Conservation (phyloP, 1,140 invertebrate species). For the Drosophila subobscura region DNA sequence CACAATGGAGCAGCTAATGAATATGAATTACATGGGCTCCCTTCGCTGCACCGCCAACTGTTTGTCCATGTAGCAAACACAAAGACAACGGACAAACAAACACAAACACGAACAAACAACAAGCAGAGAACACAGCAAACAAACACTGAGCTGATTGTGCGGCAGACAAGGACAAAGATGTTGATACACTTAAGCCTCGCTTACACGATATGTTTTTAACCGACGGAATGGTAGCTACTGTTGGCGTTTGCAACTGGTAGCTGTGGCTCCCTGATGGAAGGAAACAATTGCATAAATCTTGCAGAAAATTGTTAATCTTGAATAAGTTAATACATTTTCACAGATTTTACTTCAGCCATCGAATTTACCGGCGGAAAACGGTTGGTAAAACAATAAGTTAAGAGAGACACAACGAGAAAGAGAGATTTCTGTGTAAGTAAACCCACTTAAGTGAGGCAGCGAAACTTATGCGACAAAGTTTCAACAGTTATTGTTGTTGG, state of each 20-base stretch:
- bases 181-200: no score
- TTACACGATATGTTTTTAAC: no score
- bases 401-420: slow-evolving; percentile 10
- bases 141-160: slow-evolving; percentile 62
- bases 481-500: slow-evolving; percentile 15
- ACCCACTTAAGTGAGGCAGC: slow-evolving; percentile 66
- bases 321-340: no score
- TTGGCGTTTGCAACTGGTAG: no score
- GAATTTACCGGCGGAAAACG: no score
- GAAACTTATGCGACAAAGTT: slow-evolving; percentile 74
- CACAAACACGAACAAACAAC: slow-evolving; percentile 43
- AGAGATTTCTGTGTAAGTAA: slow-evolving; percentile 11
- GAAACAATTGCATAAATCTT: no score
- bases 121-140: slow-evolving; percentile 59
- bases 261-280: no score
- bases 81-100: slow-evolving; percentile 40
- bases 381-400: no score
- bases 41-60: slow-evolving; percentile 14
- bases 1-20: slow-evolving; percentile 74
- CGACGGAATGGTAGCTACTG: no score
- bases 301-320: no score
- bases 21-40: slow-evolving; percentile 68
- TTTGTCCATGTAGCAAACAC: slow-evolving; percentile 43
- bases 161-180: slow-evolving; percentile 21
- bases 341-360: no score